These are phyloP conservation scores for Pongo abelii DNA, from an alignment of 2,113 vertebrate genomes.

Conservation along the genomic window DNA sequence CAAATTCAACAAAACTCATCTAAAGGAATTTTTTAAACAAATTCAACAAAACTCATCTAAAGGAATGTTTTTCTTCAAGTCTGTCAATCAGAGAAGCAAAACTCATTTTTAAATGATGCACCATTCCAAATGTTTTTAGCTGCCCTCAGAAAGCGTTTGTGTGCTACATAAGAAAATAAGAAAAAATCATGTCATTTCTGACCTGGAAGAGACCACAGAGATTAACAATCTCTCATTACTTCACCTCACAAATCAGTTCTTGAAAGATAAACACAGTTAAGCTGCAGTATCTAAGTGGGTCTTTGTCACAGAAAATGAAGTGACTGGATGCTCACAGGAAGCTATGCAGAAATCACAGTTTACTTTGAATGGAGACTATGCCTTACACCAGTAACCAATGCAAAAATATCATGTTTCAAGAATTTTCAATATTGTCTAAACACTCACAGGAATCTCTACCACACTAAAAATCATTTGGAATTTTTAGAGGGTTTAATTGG, in stretches of 20 bases:
- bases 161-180: not conserved
- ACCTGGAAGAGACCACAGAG: conserved; percentile 27
- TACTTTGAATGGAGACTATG: not conserved
- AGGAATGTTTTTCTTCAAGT: conserved; percentile 1
- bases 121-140: not conserved
- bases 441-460: not conserved
- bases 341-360: not conserved
- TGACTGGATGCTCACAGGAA: not conserved
- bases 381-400: not conserved
- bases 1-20: not conserved
- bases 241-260: not conserved
- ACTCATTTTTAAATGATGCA: not conserved
- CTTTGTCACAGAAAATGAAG: not conserved
- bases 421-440: conserved; percentile 1
- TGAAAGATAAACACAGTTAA: not conserved
- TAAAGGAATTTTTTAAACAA: conserved; percentile 15
- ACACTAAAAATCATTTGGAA: not conserved
- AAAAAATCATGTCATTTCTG: not conserved
- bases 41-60: not conserved
- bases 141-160: not conserved
- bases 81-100: not conserved
- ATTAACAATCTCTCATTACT: not conserved
- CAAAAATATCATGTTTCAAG: not conserved
- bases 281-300: not conserved
- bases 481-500: not conserved